A percentile compares a stretch with the other conserved stretches of the same genome.
These are phyloP conservation scores for Dolichoris vasculosae DNA, from an alignment of 1,140 invertebrate species.

Conservation along the genomic window DNA sequence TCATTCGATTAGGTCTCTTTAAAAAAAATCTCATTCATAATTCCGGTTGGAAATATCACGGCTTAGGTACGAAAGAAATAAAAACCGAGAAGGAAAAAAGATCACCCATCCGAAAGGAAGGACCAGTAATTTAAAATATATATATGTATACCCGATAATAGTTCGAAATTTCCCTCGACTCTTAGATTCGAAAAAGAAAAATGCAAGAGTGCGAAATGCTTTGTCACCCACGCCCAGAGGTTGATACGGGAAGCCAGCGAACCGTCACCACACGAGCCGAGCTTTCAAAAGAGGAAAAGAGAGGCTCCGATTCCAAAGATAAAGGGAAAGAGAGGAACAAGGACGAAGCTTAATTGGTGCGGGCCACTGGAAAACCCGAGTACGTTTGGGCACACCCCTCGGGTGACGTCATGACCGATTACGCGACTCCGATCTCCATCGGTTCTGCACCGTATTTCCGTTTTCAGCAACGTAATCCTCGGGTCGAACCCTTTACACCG, in stretches of 20 bases:
- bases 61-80: neutral
- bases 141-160: too few relatives aligned
- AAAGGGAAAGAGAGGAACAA: neutral
- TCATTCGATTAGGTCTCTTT: slow-evolving; percentile 7
- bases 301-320: neutral
- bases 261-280: neutral
- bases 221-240: too few relatives aligned
- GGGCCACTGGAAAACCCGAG: slow-evolving; percentile 54
- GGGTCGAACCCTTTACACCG: neutral
- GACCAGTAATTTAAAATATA: too few relatives aligned
- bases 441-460: slow-evolving; percentile 52
- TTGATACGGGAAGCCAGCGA: neutral
- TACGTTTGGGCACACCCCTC: slow-evolving; percentile 55
- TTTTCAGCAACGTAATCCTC: slow-evolving; percentile 40
- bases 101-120: neutral
- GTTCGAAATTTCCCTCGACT: neutral
- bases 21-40: slow-evolving; percentile 5
- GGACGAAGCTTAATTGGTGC: neutral
- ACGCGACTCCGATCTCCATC: slow-evolving; percentile 25
- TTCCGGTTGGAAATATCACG: neutral
- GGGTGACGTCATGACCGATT: slow-evolving; percentile 54
- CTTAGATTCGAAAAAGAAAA: too few relatives aligned
- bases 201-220: too few relatives aligned
- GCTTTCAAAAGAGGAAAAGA: slow-evolving; percentile 6
- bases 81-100: neutral